These are phyloP conservation scores for Idaea dimidiata DNA, from an alignment of 2,888 invertebrate species.

Conservation along the genomic window DNA sequence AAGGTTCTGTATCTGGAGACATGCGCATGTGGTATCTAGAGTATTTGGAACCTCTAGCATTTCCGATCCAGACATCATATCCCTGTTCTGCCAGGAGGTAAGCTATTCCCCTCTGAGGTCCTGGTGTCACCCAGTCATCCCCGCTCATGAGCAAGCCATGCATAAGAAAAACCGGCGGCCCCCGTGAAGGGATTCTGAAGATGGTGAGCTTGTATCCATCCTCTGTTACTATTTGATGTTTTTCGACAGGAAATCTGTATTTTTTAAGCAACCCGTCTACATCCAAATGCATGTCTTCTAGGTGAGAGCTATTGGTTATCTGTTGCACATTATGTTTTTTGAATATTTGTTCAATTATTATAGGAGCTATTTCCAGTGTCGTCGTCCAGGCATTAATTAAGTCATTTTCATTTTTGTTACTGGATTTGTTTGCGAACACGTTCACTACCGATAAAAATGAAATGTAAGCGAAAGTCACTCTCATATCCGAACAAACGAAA, in stretches of 20 bases:
- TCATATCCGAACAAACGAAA: neutral
- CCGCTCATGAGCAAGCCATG: conserved; percentile 87
- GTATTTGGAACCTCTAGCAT: conserved; percentile 86
- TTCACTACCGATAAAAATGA: neutral
- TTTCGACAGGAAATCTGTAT: conserved; percentile 33
- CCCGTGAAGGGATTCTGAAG: conserved; percentile 83
- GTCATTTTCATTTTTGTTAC: conserved; percentile 5
- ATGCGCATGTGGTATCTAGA: conserved; percentile 72
- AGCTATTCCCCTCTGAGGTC: conserved; percentile 71
- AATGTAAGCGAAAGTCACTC: neutral
- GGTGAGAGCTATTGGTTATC: conserved; percentile 5
- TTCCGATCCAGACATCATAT: conserved; percentile 90
- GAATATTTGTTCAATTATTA: conserved; percentile 3
- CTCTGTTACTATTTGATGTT: conserved; percentile 79
- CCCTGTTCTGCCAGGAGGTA: conserved; percentile 80
- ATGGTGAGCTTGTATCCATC: conserved; percentile 88
- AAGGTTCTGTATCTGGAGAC: conserved; percentile 53
- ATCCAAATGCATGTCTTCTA: conserved; percentile 30
- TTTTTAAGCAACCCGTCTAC: conserved; percentile 31
- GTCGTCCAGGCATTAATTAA: conserved; percentile 3
- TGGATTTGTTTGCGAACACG: neutral
- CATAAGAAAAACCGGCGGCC: conserved; percentile 81
- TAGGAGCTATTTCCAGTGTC: neutral
- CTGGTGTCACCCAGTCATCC: conserved; percentile 84
- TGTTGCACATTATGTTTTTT: conserved; percentile 6